A percentile compares a stretch with the other conserved stretches of the same genome.
These are phyloP conservation scores for Danio choprae DNA, from an alignment of 2,797 vertebrate genomes.

Conservation along the genomic window DNA sequence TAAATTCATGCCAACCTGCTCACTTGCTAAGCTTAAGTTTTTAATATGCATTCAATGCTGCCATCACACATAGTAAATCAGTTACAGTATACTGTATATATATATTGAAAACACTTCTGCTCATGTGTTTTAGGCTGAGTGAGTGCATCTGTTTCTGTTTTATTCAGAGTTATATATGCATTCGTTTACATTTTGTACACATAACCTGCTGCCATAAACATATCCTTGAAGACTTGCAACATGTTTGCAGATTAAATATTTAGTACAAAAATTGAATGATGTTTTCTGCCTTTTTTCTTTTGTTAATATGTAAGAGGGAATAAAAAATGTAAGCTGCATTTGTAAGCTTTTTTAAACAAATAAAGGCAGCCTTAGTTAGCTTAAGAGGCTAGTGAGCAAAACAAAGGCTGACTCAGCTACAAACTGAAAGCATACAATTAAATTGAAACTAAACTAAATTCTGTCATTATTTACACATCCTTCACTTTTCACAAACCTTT, in stretches of 20 bases:
- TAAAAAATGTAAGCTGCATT: not conserved
- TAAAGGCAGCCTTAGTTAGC: no score
- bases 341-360: no score
- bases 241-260: constrained; percentile 74
- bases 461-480: no score
- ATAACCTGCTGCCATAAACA: constrained; percentile 56
- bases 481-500: no score
- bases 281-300: not conserved
- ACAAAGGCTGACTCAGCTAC: no score
- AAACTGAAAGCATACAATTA: no score
- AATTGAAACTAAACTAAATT: no score
- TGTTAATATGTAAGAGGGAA: not conserved
- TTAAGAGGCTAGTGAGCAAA: no score
- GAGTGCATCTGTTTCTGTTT: constrained; percentile 70
- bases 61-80: not conserved
- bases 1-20: constrained; percentile 30
- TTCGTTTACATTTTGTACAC: constrained; percentile 72
- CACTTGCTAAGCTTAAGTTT: constrained; percentile 39
- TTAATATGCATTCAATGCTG: not conserved
- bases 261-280: constrained; percentile 60
- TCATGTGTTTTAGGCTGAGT: constrained; percentile 52
- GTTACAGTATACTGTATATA: not conserved
- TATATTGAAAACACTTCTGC: not conserved
- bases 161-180: constrained; percentile 64
- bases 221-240: constrained; percentile 66